Conservation (phyloP, 2,113 vertebrate species). For the Pedetes capensis region DNA sequence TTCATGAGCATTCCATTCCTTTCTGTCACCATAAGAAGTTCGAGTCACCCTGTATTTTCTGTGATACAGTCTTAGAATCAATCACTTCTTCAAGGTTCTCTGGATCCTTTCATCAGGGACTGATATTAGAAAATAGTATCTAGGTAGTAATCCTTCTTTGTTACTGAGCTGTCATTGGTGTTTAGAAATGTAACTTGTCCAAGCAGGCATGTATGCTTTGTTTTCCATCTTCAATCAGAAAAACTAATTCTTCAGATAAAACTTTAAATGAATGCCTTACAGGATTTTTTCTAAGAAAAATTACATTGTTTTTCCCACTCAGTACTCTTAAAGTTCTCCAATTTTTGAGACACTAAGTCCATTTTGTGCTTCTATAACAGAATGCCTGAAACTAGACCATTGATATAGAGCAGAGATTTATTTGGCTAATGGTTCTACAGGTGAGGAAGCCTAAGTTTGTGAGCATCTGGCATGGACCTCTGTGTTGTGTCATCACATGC, state of each 20-base stretch:
- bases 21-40: background rate
- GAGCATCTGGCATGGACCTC: background rate
- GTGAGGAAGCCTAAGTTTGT: background rate
- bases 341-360: background rate
- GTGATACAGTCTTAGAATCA: background rate
- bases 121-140: background rate
- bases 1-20: background rate
- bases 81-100: background rate
- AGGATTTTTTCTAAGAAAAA: slow-evolving; percentile 21
- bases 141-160: background rate
- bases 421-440: background rate
- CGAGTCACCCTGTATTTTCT: background rate
- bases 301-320: background rate
- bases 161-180: background rate
- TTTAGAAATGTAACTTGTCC: background rate
- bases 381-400: background rate
- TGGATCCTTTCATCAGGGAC: background rate
- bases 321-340: background rate
- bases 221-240: background rate
- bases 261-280: background rate
- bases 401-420: background rate
- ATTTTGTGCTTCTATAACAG: background rate
- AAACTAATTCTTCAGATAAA: background rate
- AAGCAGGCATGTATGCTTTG: background rate
- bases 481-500: too few species aligned